phyloP scores from a whole-genome alignment of 2,113 vertebrate species.

The Pseudopodoces humilis region DNA sequence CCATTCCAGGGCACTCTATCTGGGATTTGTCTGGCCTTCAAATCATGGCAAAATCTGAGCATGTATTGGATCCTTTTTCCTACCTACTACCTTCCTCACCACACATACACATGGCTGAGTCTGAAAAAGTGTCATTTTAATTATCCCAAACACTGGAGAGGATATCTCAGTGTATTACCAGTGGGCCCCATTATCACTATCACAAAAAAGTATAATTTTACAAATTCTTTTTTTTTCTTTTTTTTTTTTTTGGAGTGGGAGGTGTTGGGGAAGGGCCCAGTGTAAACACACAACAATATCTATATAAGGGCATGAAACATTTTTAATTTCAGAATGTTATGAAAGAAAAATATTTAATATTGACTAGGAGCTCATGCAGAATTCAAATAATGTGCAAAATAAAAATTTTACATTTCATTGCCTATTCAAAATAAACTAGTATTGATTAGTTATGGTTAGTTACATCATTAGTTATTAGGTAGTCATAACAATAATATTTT shows the following conservation, averaged over 20 bases:
- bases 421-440: background rate
- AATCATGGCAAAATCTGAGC: background rate
- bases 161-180: background rate
- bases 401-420: background rate
- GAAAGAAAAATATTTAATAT: background rate
- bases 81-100: background rate
- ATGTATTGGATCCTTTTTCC: background rate
- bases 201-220: background rate
- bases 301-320: background rate
- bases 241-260: no score
- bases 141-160: background rate
- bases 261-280: accelerated
- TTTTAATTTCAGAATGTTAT: background rate
- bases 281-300: background rate
- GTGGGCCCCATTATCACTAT: accelerated
- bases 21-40: background rate
- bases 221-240: background rate
- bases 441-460: background rate
- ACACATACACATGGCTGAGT: background rate
- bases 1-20: background rate
- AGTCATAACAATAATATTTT: background rate
- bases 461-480: background rate
- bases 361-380: background rate
- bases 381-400: background rate
- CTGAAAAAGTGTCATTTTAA: background rate